A percentile compares a stretch with the other conserved stretches of the same genome.
Evolutionary conservation across 2,888 invertebrate genomes (phyloP).

Genomic region (Sphecodes monilicornis): DNA sequence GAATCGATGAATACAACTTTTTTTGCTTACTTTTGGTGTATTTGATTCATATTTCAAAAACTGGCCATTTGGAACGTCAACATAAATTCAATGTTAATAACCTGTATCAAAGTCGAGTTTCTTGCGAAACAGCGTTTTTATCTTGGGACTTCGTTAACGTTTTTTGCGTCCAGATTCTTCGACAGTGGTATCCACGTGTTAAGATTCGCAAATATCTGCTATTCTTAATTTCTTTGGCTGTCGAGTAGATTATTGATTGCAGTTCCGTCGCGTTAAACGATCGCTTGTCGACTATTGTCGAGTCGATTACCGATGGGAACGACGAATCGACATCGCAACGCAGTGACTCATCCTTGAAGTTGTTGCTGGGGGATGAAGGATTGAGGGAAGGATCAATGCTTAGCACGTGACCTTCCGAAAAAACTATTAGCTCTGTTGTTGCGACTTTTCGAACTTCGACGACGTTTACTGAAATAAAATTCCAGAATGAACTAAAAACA

Average conservation of each 20-base stretch:
- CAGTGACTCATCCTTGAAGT: constrained; percentile 54
- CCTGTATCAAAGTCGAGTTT: neutral
- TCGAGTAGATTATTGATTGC: constrained; percentile 32
- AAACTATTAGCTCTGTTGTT: constrained; percentile 40
- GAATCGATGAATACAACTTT: neutral
- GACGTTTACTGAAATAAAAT: neutral
- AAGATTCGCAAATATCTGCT: neutral
- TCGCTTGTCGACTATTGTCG: constrained; percentile 42
- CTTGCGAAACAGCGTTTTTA: neutral
- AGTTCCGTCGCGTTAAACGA: constrained; percentile 20
- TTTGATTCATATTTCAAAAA: neutral
- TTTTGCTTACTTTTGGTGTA: neutral
- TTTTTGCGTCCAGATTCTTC: neutral
- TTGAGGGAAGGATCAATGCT: constrained; percentile 32
- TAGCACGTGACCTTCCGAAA: constrained; percentile 43
- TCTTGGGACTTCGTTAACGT: neutral
- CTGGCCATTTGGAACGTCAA: neutral
- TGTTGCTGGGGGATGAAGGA: constrained; percentile 37
- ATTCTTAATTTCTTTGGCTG: constrained; percentile 3
- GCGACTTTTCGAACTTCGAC: neutral
- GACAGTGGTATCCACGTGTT: neutral
- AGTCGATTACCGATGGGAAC: constrained; percentile 25
- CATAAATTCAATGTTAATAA: neutral
- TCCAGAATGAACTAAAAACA: neutral
- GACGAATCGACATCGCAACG: constrained; percentile 50